Percentiles rank a stretch among this genome's conserved stretches.
Evolutionary conservation across 2,888 invertebrate species (phyloP).

Genomic region (Belgica antarctica): DNA sequence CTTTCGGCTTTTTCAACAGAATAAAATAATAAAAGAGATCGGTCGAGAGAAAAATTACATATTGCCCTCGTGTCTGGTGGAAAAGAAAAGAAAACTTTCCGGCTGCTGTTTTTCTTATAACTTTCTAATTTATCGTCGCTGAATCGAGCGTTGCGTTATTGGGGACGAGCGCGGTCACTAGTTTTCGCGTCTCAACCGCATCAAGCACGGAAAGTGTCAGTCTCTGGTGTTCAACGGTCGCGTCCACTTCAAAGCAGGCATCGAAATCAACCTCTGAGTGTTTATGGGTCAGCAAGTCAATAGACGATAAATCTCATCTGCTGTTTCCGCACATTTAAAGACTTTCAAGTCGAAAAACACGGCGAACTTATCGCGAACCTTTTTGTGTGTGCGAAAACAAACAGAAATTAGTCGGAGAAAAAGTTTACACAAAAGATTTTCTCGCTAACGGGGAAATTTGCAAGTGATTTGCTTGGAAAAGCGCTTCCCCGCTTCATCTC

Average conservation of each 20-base stretch:
- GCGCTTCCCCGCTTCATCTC: background rate
- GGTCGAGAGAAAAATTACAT: background rate
- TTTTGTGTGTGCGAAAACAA: constrained; percentile 9
- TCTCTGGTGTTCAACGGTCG: background rate
- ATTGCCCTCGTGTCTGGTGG: constrained; percentile 19
- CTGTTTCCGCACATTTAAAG: background rate
- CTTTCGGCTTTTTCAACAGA: constrained; percentile 7
- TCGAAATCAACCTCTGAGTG: background rate
- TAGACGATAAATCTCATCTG: constrained; percentile 17
- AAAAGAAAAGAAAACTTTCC: constrained; percentile 13
- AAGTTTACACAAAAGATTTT: background rate
- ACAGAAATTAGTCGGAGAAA: background rate
- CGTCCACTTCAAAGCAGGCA: constrained; percentile 7
- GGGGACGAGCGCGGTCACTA: background rate
- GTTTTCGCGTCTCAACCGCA: background rate
- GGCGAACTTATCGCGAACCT: background rate
- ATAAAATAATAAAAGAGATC: constrained; percentile 3
- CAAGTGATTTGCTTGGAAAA: background rate
- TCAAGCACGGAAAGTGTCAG: background rate
- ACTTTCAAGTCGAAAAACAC: background rate
- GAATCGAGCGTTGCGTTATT: constrained; percentile 3
- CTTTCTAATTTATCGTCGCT: constrained; percentile 18
- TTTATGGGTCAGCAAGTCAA: constrained; percentile 16
- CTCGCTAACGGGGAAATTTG: background rate
- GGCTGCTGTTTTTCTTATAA: constrained; percentile 17